These are phyloP conservation scores for Bubalus kerabau DNA, from an alignment of 2,113 vertebrate species.

Conservation along the genomic window DNA sequence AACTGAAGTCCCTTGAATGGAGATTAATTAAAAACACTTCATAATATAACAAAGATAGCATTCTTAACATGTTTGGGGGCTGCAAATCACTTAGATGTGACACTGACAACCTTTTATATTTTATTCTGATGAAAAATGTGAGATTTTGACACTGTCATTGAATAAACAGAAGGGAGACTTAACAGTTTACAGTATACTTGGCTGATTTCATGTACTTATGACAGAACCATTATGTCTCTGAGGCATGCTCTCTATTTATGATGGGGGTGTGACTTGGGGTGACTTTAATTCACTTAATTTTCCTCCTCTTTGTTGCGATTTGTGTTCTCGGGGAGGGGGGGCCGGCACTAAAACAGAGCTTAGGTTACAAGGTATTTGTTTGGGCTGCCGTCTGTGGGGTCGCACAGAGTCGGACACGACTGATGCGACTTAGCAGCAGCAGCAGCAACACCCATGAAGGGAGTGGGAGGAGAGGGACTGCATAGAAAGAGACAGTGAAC, in stretches of 20 bases:
- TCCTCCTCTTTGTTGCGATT: neutral
- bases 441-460: neutral
- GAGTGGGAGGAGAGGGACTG: neutral
- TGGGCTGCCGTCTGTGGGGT: too few relatives aligned
- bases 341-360: neutral
- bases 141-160: constrained; percentile 28
- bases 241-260: neutral
- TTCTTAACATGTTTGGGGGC: constrained; percentile 1
- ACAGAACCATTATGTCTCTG: neutral
- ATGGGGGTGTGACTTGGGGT: neutral
- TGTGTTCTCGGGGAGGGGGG: neutral
- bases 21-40: neutral
- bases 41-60: neutral
- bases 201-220: constrained; percentile 27
- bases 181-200: constrained; percentile 49
- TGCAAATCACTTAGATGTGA: neutral
- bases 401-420: too few relatives aligned
- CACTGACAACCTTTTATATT: constrained; percentile 5
- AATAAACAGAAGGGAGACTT: constrained; percentile 52
- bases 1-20: neutral
- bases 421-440: too few relatives aligned
- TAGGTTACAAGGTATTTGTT: neutral
- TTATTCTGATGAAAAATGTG: constrained; percentile 24
- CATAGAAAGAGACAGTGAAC: neutral
- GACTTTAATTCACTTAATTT: neutral